phyloP scores from a whole-genome alignment of 2,797 vertebrate genomes.

The Galaxias olidus region DNA sequence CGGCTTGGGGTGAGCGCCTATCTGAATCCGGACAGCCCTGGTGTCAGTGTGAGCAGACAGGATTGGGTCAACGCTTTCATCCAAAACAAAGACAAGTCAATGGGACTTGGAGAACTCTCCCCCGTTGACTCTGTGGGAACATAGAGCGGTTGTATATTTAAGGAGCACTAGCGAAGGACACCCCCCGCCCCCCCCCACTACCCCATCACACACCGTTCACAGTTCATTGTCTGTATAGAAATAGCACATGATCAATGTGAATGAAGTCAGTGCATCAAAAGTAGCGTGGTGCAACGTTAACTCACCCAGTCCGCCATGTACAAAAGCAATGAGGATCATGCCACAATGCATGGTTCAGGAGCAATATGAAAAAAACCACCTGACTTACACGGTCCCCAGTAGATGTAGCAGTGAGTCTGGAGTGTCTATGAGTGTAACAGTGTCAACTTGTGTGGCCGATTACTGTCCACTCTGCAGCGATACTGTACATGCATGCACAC shows the following conservation, averaged over 20 bases:
- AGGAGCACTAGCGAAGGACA: slow-evolving; percentile 32
- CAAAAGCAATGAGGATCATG: slow-evolving; percentile 43
- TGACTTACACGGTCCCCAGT: slow-evolving; percentile 27
- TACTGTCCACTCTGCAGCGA: slow-evolving; percentile 46
- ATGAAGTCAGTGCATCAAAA: slow-evolving; percentile 29
- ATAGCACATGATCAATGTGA: slow-evolving; percentile 34
- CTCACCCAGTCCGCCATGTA: slow-evolving; percentile 36
- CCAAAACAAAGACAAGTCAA: slow-evolving; percentile 41
- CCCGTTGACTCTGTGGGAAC: slow-evolving; percentile 34
- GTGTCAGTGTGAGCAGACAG: slow-evolving; percentile 18
- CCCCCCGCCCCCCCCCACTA: slow-evolving; percentile 12
- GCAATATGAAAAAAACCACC: slow-evolving; percentile 39
- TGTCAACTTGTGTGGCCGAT: slow-evolving; percentile 59
- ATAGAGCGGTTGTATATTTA: slow-evolving; percentile 42
- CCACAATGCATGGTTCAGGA: slow-evolving; percentile 48
- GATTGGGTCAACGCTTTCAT: slow-evolving; percentile 51
- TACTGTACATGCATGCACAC: too few relatives aligned
- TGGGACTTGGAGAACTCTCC: slow-evolving; percentile 39
- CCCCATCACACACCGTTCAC: not conserved
- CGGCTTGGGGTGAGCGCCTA: slow-evolving; percentile 36
- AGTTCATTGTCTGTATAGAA: slow-evolving; percentile 21
- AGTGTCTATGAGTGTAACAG: slow-evolving; percentile 56
- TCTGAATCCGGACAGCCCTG: slow-evolving; percentile 47
- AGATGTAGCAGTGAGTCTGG: slow-evolving; percentile 49
- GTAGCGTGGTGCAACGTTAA: slow-evolving; percentile 35